Evolutionary conservation across 2,888 invertebrate species (phyloP).

Genomic region (Timandra comae): DNA sequence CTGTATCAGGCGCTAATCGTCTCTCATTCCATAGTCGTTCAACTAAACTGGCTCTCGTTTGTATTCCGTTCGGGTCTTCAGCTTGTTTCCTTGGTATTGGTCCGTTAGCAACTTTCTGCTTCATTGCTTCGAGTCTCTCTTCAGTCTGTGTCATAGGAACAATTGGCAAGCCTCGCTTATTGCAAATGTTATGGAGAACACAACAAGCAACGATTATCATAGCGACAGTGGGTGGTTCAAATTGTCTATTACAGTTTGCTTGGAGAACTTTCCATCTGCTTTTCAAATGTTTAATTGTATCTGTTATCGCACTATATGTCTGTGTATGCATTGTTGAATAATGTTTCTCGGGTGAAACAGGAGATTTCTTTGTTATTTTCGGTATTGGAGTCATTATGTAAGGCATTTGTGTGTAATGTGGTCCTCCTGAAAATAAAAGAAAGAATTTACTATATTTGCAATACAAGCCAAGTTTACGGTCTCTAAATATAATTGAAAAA

Average conservation of each 20-base stretch:
- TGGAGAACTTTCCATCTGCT: constrained; percentile 65
- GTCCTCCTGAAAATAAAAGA: too few relatives aligned
- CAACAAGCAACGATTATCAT: constrained; percentile 61
- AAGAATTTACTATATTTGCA: too few relatives aligned
- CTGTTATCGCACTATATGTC: constrained; percentile 38
- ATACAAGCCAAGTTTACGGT: too few relatives aligned
- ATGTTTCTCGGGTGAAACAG: constrained; percentile 60
- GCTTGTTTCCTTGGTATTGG: constrained; percentile 50
- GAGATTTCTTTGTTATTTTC: constrained; percentile 62
- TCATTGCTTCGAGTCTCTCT: constrained; percentile 60
- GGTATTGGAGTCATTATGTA: constrained; percentile 64
- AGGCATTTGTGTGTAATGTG: constrained; percentile 53
- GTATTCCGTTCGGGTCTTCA: constrained; percentile 40
- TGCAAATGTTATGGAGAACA: constrained; percentile 56
- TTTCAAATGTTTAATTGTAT: constrained; percentile 62
- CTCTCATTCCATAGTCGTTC: constrained; percentile 57
- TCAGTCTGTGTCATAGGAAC: constrained; percentile 55
- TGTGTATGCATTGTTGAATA: constrained; percentile 54
- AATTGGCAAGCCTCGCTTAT: constrained; percentile 36
- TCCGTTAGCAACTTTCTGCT: constrained; percentile 63
- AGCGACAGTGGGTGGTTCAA: constrained; percentile 50
- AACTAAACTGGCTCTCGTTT: constrained; percentile 39
- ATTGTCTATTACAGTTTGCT: constrained; percentile 60
- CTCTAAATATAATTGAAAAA: too few relatives aligned
- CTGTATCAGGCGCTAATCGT: constrained; percentile 39